Conservation (phyloP, 2,113 vertebrate species). For the Rutilus rutilus region DNA sequence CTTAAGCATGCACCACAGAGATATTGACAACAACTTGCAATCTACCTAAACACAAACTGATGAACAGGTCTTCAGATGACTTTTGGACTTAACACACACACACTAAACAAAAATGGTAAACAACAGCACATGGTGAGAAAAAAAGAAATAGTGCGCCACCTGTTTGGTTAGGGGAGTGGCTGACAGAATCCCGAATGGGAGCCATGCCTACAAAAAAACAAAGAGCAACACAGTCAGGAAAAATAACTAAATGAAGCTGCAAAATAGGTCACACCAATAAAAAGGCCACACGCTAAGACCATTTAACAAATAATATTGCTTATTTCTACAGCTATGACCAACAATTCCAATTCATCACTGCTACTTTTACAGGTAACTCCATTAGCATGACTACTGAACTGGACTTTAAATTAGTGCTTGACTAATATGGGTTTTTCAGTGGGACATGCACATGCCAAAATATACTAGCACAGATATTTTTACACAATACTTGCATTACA, state of each 20-base stretch:
- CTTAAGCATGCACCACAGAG: background rate
- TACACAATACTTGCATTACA: too few species aligned
- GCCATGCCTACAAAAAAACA: conserved; percentile 86
- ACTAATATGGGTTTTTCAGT: too few species aligned
- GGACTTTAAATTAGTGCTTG: too few species aligned
- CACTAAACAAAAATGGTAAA: conserved; percentile 27
- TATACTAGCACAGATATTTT: too few species aligned
- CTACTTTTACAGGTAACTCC: background rate
- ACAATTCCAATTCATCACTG: background rate
- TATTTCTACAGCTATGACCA: background rate
- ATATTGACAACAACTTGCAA: background rate
- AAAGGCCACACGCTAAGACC: background rate
- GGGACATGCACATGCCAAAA: too few species aligned
- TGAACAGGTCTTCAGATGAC: background rate
- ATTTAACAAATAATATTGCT: background rate
- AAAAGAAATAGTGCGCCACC: conserved; percentile 75
- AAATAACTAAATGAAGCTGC: conserved; percentile 52
- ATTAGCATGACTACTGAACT: background rate
- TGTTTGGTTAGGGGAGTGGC: conserved; percentile 97
- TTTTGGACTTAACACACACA: background rate
- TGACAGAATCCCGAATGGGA: conserved; percentile 96
- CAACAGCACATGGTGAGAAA: conserved; percentile 7
- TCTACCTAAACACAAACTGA: background rate
- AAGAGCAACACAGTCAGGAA: conserved; percentile 69
- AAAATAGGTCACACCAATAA: conserved; percentile 17